phyloP scores from a whole-genome alignment of 2,797 vertebrate genomes.

The Hephaestus fuliginosus region DNA sequence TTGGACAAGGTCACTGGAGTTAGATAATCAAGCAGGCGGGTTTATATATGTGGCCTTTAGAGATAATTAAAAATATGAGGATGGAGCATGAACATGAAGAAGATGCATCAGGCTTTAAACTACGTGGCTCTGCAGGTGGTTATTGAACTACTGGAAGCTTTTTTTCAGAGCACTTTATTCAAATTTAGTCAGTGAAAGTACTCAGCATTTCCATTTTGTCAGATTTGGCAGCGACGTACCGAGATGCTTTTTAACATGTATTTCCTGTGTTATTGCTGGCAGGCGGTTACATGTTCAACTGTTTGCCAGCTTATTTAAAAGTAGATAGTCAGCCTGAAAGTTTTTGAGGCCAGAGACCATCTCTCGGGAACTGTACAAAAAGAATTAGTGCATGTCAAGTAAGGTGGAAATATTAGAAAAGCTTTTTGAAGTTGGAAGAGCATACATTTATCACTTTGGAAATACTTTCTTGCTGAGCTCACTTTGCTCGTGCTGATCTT shows the following conservation, averaged over 20 bases:
- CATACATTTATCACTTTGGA: conserved; percentile 16
- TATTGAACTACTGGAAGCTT: background rate
- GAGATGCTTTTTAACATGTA: conserved; percentile 15
- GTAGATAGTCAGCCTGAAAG: background rate
- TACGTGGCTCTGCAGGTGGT: background rate
- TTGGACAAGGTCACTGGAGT: conserved; percentile 28
- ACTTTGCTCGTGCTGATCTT: conserved; percentile 3
- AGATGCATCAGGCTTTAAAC: conserved; percentile 5
- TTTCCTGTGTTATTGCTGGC: conserved; percentile 33
- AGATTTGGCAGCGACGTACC: background rate
- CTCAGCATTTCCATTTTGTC: conserved; percentile 21
- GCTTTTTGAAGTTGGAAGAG: conserved; percentile 36
- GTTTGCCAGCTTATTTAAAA: conserved; percentile 19
- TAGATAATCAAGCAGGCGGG: background rate
- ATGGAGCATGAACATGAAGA: background rate
- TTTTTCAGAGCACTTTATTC: background rate
- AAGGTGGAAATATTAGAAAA: background rate
- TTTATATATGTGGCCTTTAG: conserved; percentile 22
- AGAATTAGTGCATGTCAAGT: conserved; percentile 25
- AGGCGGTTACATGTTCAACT: background rate
- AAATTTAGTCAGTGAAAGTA: background rate
- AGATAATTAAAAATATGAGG: conserved; percentile 23
- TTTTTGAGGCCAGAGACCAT: conserved; percentile 36
- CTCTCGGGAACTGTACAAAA: conserved; percentile 8
- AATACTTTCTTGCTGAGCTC: conserved; percentile 18